Base-by-base conservation (phyloP, 1,140 invertebrate species). In the Drosophila seguyi region DNA sequence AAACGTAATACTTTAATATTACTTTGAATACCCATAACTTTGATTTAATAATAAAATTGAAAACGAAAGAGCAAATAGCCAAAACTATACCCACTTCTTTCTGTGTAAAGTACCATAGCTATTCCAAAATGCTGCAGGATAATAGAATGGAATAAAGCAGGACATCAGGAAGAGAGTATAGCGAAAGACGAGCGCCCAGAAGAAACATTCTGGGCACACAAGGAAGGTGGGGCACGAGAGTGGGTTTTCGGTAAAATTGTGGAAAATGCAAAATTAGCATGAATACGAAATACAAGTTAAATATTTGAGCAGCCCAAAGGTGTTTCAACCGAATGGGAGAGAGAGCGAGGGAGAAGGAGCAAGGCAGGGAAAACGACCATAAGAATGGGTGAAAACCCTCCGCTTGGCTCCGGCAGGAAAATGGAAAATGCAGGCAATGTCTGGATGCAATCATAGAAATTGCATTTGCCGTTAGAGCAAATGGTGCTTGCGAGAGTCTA, bases 261-360 rank as follows among this genome's bases (percentile, higher is more conserved):
- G 81, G 75, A 90, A 90, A 90, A 90, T 90, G 85, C 85, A 85
- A 90, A 90, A 90, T 90, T 90, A 90, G 85, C 85, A 88, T 90
- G 85, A 90, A 90, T 90, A 90, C 85, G 78, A 90, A 90, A 90
- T 85, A 84, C 81, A 90, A 86, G 85, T 90, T 90, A 90, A 90
- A 90, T 90, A 90, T 90, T 90, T 88, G 85, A 90, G 73, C 65
- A 84, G 77, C 71, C 84, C 75, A 55, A 78, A 78, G 75, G 75
- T 78, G 66, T 78, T 67, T 59, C 61, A 47, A 41, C 48, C 44
- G 60, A 52, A 36, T 22, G 50, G 20, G 31, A 58, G 36, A 27
- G 50, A 25, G 36, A 58, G 36, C 36, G 20, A 16, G 18, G 13
- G 25, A 27, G 31, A 25, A 45, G 6, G 11, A n/a, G 34, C 16